Percentiles rank a stretch among this genome's conserved stretches.
These are phyloP conservation scores for Torymus auratus DNA, from an alignment of 2,888 invertebrate species.

Conservation along the genomic window DNA sequence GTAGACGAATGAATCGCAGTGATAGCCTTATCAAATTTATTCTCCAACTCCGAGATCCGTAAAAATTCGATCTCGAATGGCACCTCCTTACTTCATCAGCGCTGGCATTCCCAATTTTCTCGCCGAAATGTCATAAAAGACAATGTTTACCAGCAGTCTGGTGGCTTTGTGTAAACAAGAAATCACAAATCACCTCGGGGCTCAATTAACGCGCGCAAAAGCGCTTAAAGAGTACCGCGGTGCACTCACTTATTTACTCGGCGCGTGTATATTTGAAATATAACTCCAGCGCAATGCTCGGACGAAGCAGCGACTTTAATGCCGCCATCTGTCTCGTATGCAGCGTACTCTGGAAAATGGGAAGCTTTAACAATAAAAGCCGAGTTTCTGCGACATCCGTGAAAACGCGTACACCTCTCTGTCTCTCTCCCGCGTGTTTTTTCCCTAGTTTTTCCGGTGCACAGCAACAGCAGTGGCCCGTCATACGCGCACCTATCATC, in stretches of 20 bases:
- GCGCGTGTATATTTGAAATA: slow-evolving; percentile 17
- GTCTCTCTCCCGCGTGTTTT: background rate
- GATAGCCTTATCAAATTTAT: too few species aligned
- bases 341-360: slow-evolving; percentile 28
- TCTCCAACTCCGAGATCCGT: too few species aligned
- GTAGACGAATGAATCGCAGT: too few species aligned
- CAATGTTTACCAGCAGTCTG: too few species aligned
- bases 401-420: slow-evolving; percentile 25
- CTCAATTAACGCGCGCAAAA: slow-evolving; percentile 22
- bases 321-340: slow-evolving; percentile 33
- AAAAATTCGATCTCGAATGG: too few species aligned
- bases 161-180: too few species aligned
- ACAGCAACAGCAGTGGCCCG: background rate
- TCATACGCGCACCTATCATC: slow-evolving; percentile 15
- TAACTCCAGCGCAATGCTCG: background rate
- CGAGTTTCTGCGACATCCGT: slow-evolving; percentile 33
- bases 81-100: too few species aligned
- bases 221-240: background rate
- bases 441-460: background rate
- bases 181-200: too few species aligned
- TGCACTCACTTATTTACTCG: slow-evolving; percentile 11
- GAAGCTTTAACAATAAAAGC: slow-evolving; percentile 45
- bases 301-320: slow-evolving; percentile 30
- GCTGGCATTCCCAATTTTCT: too few species aligned
- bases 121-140: too few species aligned